phyloP scores from a whole-genome alignment of 2,113 vertebrate genomes.

The Empidonax alnorum region DNA sequence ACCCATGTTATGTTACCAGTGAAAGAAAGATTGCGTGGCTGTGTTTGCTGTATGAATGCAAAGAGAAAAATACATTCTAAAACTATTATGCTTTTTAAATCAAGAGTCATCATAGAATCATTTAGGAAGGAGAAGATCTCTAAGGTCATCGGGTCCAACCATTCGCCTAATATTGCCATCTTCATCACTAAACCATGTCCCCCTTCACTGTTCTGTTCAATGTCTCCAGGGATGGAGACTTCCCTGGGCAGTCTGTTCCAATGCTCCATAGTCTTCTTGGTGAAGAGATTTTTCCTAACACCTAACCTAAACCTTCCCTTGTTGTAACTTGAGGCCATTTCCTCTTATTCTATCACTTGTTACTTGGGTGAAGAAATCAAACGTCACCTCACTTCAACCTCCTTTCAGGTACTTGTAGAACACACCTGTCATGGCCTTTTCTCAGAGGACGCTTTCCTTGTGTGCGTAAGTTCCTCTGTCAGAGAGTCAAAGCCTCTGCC shows the following conservation, averaged over 20 bases:
- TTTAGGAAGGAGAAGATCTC: neutral
- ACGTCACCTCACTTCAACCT: neutral
- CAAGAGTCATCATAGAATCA: too few relatives aligned
- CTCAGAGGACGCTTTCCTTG: neutral
- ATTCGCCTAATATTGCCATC: neutral
- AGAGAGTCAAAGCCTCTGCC: neutral
- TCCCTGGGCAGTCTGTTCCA: neutral
- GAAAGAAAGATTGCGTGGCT: neutral
- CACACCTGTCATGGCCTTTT: fast-evolving
- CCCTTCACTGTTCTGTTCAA: neutral
- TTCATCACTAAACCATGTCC: neutral
- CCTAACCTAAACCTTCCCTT: neutral
- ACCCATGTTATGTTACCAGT: too few relatives aligned
- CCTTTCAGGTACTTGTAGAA: neutral
- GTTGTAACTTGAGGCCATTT: neutral
- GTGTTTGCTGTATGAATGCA: neutral
- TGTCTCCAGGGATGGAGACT: neutral
- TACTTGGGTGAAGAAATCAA: neutral
- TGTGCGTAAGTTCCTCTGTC: neutral
- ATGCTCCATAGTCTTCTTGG: neutral
- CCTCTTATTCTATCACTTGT: neutral
- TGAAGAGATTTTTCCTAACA: neutral
- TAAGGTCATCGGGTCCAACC: neutral
- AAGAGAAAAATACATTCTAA: neutral
- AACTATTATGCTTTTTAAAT: neutral